These are phyloP conservation scores for Myopa testacea DNA, from an alignment of 2,888 invertebrate genomes.

Conservation along the genomic window DNA sequence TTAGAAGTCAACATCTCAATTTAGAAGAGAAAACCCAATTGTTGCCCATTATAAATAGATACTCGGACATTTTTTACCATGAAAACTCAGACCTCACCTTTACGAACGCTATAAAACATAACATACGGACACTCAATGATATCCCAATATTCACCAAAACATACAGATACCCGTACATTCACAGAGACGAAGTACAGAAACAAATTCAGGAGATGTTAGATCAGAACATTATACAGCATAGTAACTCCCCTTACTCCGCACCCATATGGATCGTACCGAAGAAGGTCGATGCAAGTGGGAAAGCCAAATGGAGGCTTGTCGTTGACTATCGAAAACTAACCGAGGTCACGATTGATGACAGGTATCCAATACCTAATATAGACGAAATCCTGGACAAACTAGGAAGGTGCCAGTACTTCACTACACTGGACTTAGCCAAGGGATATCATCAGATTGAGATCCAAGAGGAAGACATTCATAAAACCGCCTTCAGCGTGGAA, in stretches of 20 bases:
- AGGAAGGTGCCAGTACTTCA: constrained; percentile 23
- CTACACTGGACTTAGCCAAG: constrained; percentile 12
- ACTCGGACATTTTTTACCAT: constrained; percentile 10
- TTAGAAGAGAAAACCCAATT: constrained; percentile 27
- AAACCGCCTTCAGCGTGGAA: constrained; percentile 15
- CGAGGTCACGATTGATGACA: constrained; percentile 36
- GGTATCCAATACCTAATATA: constrained; percentile 39
- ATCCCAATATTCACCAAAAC: constrained; percentile 34
- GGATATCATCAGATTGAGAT: constrained; percentile 28
- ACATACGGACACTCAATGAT: constrained; percentile 28
- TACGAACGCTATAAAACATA: constrained; percentile 38
- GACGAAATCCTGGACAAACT: constrained; percentile 42
- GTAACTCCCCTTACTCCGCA: constrained; percentile 20
- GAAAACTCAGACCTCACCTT: constrained; percentile 22
- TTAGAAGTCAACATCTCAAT: constrained; percentile 23
- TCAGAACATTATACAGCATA: constrained; percentile 36
- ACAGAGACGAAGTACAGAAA: constrained; percentile 34
- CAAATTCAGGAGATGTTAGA: constrained; percentile 42
- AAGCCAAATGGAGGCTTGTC: constrained; percentile 37
- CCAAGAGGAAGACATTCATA: background rate
- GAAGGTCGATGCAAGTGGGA: constrained; percentile 34
- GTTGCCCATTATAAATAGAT: constrained; percentile 16
- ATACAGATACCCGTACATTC: constrained; percentile 38
- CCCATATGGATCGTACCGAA: constrained; percentile 32
- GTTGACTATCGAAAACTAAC: constrained; percentile 40